Conservation (phyloP, 2,113 vertebrate genomes). For the Drymodes brunneopygia region DNA sequence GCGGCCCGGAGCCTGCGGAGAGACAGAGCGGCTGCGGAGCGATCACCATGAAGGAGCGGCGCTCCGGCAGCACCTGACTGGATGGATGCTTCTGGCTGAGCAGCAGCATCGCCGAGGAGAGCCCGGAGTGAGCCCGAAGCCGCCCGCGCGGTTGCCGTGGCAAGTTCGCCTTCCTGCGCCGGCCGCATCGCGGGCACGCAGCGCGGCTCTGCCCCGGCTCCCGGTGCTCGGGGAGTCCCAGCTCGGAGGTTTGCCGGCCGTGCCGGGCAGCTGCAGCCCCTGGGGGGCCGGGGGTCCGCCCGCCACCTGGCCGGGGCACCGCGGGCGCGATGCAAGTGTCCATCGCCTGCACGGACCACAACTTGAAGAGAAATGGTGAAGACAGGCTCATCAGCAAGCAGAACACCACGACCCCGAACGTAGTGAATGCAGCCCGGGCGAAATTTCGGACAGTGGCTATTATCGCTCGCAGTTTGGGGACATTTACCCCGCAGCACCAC, state of each 20-base stretch:
- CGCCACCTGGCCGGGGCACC: background rate
- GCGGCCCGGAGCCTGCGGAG: constrained; percentile 6
- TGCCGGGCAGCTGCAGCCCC: background rate
- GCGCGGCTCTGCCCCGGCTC: background rate
- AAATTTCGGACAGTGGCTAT: constrained; percentile 98
- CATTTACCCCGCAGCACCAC: constrained; percentile 93
- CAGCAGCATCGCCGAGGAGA: background rate
- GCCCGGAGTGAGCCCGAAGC: background rate
- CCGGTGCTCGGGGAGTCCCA: background rate
- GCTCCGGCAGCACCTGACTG: background rate
- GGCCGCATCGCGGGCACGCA: background rate
- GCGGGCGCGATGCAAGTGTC: constrained; percentile 93
- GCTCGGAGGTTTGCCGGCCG: background rate
- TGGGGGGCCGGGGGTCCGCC: constrained; percentile 32
- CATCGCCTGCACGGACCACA: constrained; percentile 98
- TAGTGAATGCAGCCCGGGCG: constrained; percentile 92
- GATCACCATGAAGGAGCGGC: background rate
- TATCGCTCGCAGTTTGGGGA: constrained; percentile 94
- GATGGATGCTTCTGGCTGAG: constrained; percentile 3
- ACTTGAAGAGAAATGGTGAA: constrained; percentile 95
- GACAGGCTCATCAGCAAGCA: constrained; percentile 89
- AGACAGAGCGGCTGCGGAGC: background rate
- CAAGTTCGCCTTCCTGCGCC: constrained; percentile 11
- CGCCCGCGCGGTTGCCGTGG: background rate
- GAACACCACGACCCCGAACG: constrained; percentile 86